Conservation (phyloP, 2,797 vertebrate species). For the Synanceia verrucosa region DNA sequence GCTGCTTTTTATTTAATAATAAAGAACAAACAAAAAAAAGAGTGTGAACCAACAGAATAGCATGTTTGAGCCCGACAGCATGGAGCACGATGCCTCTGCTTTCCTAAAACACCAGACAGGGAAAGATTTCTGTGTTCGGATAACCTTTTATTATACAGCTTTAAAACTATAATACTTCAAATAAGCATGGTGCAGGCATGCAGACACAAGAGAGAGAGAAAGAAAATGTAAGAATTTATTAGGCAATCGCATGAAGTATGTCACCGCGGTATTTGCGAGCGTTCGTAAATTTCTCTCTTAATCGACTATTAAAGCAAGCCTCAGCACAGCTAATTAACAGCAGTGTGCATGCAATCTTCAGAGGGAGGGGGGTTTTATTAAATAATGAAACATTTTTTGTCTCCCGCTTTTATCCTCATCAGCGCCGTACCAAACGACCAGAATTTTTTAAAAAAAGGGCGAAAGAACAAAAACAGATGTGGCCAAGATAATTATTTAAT, state of each 20-base stretch:
- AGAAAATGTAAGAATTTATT: not conserved
- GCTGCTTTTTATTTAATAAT: conserved; percentile 86
- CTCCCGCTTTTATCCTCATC: conserved; percentile 69
- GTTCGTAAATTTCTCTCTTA: conserved; percentile 48
- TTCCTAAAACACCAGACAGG: conserved; percentile 6
- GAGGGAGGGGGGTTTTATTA: conserved; percentile 65
- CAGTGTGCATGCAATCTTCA: conserved; percentile 44
- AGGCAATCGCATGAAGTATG: not conserved
- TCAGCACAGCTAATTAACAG: conserved; percentile 77
- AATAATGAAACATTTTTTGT: conserved; percentile 75
- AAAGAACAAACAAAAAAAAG: conserved; percentile 51
- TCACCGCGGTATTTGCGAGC: conserved; percentile 5
- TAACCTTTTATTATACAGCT: conserved; percentile 28
- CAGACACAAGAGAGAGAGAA: not conserved
- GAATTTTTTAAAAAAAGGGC: conserved; percentile 48
- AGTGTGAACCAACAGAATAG: conserved; percentile 51
- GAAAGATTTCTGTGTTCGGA: conserved; percentile 12
- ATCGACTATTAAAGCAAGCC: conserved; percentile 57
- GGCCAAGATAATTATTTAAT: conserved; percentile 72
- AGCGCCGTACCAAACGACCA: conserved; percentile 34
- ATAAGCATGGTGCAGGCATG: not conserved
- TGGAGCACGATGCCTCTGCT: conserved; percentile 14
- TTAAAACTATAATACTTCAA: conserved; percentile 15
- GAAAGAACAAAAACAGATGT: conserved; percentile 45
- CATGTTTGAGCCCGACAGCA: conserved; percentile 9